Evolutionary conservation across 2,113 vertebrate genomes (phyloP), one percentile per base, ranked within the genome.

Genomic region (Cariama cristata): DNA sequence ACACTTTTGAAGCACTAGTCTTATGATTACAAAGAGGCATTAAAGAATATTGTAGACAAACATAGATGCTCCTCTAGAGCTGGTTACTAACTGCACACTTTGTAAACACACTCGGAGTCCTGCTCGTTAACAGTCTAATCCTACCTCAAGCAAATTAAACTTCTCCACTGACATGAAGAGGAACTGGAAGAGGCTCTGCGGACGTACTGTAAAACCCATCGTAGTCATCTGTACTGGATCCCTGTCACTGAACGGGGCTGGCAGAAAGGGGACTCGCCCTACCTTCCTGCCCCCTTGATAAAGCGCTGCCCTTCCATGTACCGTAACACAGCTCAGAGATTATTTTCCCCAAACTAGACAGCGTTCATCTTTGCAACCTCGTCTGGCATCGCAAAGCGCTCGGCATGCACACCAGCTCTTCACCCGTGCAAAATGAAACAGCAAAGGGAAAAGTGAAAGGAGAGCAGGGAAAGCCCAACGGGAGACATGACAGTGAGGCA

Each of bases 371-470:
- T 6, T 19, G 62, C 14, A 44, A 15, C 40, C 44, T 75, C 0
- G 0, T 21, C 44, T 7, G 16, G 44, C 40, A 26, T 6, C 0
- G 0, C 27, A n/a, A 32, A 63, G 33, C 40, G 66, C 73, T 64
- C 60, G 2, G 56, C 2, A 3, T 2, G 28, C 71, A 33, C 45
- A 33, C 50, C 72, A 66, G 79, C 66, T 59, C 64, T 28, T 56
- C 50, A 49, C n/a, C 47, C 14, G 2, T 7, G 0, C 45, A 42
- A 53, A 71, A 42, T 9, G 19, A 12, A 58, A 67, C 0, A 15
- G 76, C 38, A 95, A 58, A 94, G 73, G 86, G 91, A 93, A 86
- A 94, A 95, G 91, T 45, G 89, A 92, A 76, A 95, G 17, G n/a
- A 85, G 35, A 53, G 45, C 69, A 62, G 53, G 14, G 50, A 83